Base-by-base conservation (phyloP, 37 sponge, comb jelly and placozoan genomes). In the Eunapius fragilis region DNA sequence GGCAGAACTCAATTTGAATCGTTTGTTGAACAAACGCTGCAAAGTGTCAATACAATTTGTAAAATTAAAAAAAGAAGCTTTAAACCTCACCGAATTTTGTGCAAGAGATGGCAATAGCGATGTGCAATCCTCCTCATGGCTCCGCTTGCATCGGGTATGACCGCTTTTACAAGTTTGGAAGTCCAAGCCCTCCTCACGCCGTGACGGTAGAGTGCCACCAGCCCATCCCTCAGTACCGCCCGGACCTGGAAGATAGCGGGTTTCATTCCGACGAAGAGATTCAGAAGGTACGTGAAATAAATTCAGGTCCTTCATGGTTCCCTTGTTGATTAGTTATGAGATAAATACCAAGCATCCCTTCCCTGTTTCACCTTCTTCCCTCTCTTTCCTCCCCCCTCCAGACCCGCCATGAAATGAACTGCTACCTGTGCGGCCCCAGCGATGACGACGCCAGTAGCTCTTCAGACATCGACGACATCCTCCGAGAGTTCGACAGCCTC, bases 241-340 rank as follows among this genome's bases (percentile, higher is more conserved):
- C 27, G 26, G 91, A 91, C 25, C 83, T 91, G 72, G 91, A 91
- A 69, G 91, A 91, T 6, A 80, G 80, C 72, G 83, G 87, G 5
- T 91, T 91, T 70, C 91, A 91, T 37, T 91, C 91, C 37, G 91
- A 91, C 73, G 91, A 86, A 81, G 91, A 91, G 48, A 86, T 91
- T 25, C 87, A 91, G 50, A 91, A 91, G 87, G 91, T 91, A 50
- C 45, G 88, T 11, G n/a, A n/a, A n/a, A 10, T 72, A 0, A 2
- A 77, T 36, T 41, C 33, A 0, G 41, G 80, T n/a, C 26, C 33
- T 32, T 30, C 34, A 25, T 80, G n/a, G n/a, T n/a, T n/a, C n/a
- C n/a, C n/a, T n/a, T n/a, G n/a, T n/a, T n/a, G n/a, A n/a, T n/a
- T n/a, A n/a, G n/a, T n/a, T n/a, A 41, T 6, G 6, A 41, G 41